Evolutionary conservation across 92 coral and sea anemone species (phyloP), one percentile per base, ranked within the genome.

Genomic region (Micromussa lordhowensis): DNA sequence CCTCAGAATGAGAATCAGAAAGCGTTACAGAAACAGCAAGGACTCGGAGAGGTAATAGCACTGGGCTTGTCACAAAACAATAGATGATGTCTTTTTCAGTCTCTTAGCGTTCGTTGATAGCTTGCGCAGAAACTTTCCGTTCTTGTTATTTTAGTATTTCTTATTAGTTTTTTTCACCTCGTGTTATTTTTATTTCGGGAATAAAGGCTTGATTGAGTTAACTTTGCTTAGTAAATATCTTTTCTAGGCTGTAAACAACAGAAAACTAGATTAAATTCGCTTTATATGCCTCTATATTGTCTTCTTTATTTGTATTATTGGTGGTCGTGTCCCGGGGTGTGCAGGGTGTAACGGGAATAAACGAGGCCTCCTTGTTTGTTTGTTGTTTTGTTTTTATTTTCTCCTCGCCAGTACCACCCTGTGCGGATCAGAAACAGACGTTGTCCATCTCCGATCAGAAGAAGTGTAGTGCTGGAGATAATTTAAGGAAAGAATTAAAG

Each of bases 1-100:
- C 98, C 98, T 24, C 95, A 93, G 89, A 91, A 74, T 57, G 95
- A 93, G 87, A 73, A 91, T 75, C 93, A 92, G 48, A 91, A 88
- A 54, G 80, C 87, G 31, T 75, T 80, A 55, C 93, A 21, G 66
- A 87, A 91, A 79, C 92, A 84, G 30, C 88, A 90, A 76, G 88
- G 94, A 80, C 90, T 66, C 75, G 90, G 84, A 36, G 92, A 91
- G 85, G 88, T 88, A 49, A 70, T 73, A 28, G 24, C 14, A 19
- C 48, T 34, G 44, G 2, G 78, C 78, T 19, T 28, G 6, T 73
- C 78, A 35, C 49, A 21, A 71, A 30, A 31, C 38, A 29, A 6
- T 16, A 70, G 31, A 36, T 70, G 75, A 31, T 71, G 48, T 16
- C 7, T 32, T 71, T 70, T 30, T 14, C 40, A 30, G 29, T 21